These are phyloP conservation scores for Heliangelus exortis DNA, from an alignment of 2,797 vertebrate genomes.

Conservation along the genomic window DNA sequence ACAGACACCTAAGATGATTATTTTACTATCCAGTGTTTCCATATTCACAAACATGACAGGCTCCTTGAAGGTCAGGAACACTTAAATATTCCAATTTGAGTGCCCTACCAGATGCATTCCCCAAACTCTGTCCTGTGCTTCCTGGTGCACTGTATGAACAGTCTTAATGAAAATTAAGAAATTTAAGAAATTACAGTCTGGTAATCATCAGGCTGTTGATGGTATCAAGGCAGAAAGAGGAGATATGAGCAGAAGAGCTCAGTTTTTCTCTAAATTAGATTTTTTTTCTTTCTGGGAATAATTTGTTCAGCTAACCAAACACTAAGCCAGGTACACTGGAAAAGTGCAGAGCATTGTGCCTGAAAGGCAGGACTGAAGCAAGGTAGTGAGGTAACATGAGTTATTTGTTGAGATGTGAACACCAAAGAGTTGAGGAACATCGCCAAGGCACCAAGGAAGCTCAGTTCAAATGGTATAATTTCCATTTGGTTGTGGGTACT, in stretches of 20 bases:
- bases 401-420: not conserved
- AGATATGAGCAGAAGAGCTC: not conserved
- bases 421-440: not conserved
- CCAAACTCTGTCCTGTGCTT: not conserved
- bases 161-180: not conserved
- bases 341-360: not conserved
- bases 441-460: not conserved
- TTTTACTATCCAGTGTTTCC: not conserved
- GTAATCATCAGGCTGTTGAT: not conserved
- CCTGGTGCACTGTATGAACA: not conserved
- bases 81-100: not conserved
- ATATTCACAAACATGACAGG: not conserved
- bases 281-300: not conserved
- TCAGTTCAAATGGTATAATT: not conserved
- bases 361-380: not conserved
- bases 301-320: not conserved
- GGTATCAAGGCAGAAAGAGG: not conserved
- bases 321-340: not conserved
- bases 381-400: not conserved
- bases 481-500: not conserved
- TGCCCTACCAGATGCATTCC: not conserved
- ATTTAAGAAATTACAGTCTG: not conserved
- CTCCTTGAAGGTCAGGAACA: not conserved
- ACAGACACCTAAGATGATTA: not conserved
- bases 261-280: not conserved